Base-by-base conservation (phyloP, 2,113 vertebrate species). In the Argyrosomus japonicus region DNA sequence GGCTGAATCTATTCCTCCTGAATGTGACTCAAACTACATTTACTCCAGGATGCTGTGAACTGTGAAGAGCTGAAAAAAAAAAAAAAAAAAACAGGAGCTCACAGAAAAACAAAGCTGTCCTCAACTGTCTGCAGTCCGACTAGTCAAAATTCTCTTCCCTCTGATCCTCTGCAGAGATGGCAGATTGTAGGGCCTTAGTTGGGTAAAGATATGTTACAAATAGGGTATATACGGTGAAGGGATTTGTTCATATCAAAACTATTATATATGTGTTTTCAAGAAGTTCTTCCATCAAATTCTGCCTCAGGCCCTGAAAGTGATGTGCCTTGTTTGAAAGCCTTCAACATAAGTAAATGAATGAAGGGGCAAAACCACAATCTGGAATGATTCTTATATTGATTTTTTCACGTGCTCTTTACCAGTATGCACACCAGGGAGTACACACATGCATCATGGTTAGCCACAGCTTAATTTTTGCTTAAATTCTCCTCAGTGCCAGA, bases 1-100 rank as follows among this genome's bases (percentile, higher is more conserved):
- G 23, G 48, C 64, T 82, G 80, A 71, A 83, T 72, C 13, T 45
- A 47, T 76, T 62, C 15, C 57, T 12, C 43, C 29, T 72, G 45
- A 87, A 80, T 64, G 64, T n/a, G 56, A 83, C 36, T 85, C 71
- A 86, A 75, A 74, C 68, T 70, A 36, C 56, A 74, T 75, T 68
- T 68, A 63, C 32, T 64, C 25, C 75, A 61, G 27, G 43, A 65
- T 4, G 65, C 72, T 72, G 40, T 72, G 57, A 87, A 53, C 61
- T 85, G 63, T 68, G 50, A 79, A 86, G 45, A 65, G 53, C 71
- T 64, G 62, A 1, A 15, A 77, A 61, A 67, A 45, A 61, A 43
- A 18, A 32, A 32, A 40, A 8, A 36, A 40, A 8, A 8, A 40
- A 36, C n/a, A 74, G 15, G n/a, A 72, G 74, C 68, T 60, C 36